Evolutionary conservation across 2,113 vertebrate genomes (phyloP), one percentile per base, ranked within the genome.

Genomic region (Mugil cephalus): DNA sequence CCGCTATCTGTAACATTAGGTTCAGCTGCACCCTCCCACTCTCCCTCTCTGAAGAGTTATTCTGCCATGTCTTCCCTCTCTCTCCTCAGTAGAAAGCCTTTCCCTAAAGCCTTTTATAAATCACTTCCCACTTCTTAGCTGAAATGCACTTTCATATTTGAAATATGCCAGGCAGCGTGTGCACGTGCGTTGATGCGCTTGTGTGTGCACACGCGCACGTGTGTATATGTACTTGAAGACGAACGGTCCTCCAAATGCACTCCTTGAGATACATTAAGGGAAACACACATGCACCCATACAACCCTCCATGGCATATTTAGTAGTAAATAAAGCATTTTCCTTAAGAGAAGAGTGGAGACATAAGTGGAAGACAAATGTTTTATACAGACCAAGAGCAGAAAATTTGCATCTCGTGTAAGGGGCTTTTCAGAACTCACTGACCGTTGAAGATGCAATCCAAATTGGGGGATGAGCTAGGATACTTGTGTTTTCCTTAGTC

Each of bases 51-150:
- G 24, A 69, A 66, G 82, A 88, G 83, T 83, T 77, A 86, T 88
- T 80, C 55, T 64, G 74, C 66, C 46, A 68, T 60, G 58, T 60
- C 46, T 85, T 54, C 79, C 78, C 77, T 75, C 69, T 83, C 79
- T 71, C 73, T 83, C 71, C 77, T 69, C 66, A 63, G 73, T 86
- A 56, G 79, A 83, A 84, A 79, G 38, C 69, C 75, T 83, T 83
- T 85, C 74, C 72, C 60, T 80, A 82, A 86, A 80, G 71, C 78
- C 58, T 75, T 92, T 88, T 79, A 80, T 84, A 92, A 91, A 92
- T 91, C 76, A 88, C 84, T 87, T 86, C 80, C 74, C 79, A 87
- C 82, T 77, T 90, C 79, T 88, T 77, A 82, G 86, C 86, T 73
- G 56, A 86, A 85, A 89, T 83, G 72, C 85, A 84, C 82, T 85